Evolutionary conservation across 2,888 invertebrate genomes (phyloP), one percentile per base, ranked within the genome.

Genomic region (Cerceris rybyensis): DNA sequence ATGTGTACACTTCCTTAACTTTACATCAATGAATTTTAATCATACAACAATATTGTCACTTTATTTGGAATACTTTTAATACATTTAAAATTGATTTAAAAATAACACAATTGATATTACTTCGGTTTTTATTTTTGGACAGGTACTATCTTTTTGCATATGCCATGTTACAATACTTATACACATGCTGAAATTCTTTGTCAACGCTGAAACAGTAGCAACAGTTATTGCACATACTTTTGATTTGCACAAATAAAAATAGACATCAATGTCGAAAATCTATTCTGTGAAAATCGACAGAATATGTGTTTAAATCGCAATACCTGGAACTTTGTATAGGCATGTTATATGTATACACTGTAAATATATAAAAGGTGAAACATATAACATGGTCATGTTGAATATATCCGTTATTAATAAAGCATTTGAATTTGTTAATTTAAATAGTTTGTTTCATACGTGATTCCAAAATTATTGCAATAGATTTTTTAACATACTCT

Each of bases 101-200:
- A 81, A 84, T 84, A 83, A 70, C 66, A 68, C 69, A 68, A 17
- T 69, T 69, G 57, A 46, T 64, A 65, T 75, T 60, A 68, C 14
- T 65, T 70, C 42, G 41, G 66, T 80, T 75, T 59, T 61, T 17
- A 41, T 52, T 57, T 55, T 69, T 73, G 50, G 63, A 73, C 75
- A 84, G 79, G 73, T 83, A 83, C 76, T 81, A 81, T 66, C 50
- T 46, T 70, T 64, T 57, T 55, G 28, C n/a, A n/a, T 39, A 42
- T 42, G 11, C 43, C 65, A 43, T 59, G 41, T 70, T 73, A 65
- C 41, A 64, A 16, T 78, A 68, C 64, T 68, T 73, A 50, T 73
- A 42, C 9, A 59, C 57, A 54, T 59, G 61, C 50, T 68, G 58
- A 65, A 46, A 67, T 13, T 69, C 50, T 54, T 54, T 73, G 64